Evolutionary conservation across 2,888 invertebrate species (phyloP).

Genomic region (Caenorhabditis sp.): DNA sequence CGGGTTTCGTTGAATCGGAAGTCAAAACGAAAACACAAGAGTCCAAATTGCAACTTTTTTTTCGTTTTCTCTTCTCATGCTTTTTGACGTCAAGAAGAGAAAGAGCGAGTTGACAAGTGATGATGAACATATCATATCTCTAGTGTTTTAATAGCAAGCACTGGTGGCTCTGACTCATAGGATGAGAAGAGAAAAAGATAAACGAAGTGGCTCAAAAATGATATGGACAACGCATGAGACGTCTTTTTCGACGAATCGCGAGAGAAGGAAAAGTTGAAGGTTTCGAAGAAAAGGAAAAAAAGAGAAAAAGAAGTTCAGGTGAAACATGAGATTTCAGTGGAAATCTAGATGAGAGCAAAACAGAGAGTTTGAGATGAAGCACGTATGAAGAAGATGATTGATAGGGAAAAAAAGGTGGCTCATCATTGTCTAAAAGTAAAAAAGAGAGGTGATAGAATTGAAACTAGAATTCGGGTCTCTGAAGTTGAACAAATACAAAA

Average conservation of each 20-base stretch:
- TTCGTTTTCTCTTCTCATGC: constrained; percentile 7
- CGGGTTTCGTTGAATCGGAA: neutral
- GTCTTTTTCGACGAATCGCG: constrained; percentile 47
- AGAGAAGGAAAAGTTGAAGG: constrained; percentile 11
- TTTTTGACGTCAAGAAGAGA: constrained; percentile 36
- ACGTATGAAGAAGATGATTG: constrained; percentile 58
- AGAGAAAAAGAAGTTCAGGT: constrained; percentile 41
- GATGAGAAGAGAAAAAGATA: constrained; percentile 26
- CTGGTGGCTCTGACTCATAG: constrained; percentile 31
- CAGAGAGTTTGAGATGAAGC: constrained; percentile 55
- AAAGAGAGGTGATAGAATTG: neutral
- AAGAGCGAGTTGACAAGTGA: constrained; percentile 32
- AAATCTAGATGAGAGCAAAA: constrained; percentile 42
- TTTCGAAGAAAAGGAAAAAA: neutral
- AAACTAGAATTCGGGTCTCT: too few species aligned
- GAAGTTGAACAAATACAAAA: too few species aligned
- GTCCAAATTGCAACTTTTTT: constrained; percentile 10
- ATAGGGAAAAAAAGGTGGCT: constrained; percentile 29
- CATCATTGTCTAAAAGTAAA: neutral
- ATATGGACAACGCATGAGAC: constrained; percentile 43
- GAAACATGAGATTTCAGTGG: constrained; percentile 51
- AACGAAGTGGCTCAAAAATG: constrained; percentile 41
- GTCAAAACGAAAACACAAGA: neutral
- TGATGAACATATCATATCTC: constrained; percentile 59
- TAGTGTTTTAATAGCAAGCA: constrained; percentile 41